Evolutionary conservation across 2,797 vertebrate genomes (phyloP).

Genomic region (Labeo calbasu): DNA sequence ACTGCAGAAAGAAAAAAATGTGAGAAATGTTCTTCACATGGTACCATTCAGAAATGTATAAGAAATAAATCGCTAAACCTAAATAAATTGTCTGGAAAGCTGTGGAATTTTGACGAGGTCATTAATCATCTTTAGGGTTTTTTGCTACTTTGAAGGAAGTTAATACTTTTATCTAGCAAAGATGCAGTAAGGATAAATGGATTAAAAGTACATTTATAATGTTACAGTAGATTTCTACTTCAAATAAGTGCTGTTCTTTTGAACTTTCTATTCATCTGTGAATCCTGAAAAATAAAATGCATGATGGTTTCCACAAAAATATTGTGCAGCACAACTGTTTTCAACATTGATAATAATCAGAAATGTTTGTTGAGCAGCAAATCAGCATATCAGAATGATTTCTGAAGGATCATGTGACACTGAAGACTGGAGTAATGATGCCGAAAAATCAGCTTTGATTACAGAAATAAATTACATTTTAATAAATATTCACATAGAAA

Average conservation of each 20-base stretch:
- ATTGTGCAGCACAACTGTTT: neutral
- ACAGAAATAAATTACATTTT: neutral
- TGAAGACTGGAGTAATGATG: slow-evolving; percentile 4
- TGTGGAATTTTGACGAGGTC: neutral
- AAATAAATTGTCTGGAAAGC: neutral
- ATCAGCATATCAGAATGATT: neutral
- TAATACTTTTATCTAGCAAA: neutral
- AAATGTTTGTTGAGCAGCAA: neutral
- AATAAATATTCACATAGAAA: neutral
- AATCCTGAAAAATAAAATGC: neutral
- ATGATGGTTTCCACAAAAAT: neutral
- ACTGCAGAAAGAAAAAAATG: neutral
- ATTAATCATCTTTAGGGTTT: neutral
- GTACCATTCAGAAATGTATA: slow-evolving; percentile 8
- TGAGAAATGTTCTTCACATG: slow-evolving; percentile 13
- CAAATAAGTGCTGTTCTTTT: neutral
- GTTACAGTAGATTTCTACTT: neutral
- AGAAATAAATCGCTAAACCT: neutral
- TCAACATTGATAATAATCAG: neutral
- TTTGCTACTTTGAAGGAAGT: neutral
- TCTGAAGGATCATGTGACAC: neutral
- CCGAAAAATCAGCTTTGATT: neutral
- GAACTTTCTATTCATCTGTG: neutral
- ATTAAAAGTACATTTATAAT: neutral
- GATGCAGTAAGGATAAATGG: neutral